A percentile compares a stretch with the other conserved stretches of the same genome.
Conservation (phyloP, 2,888 invertebrate genomes). For the Agriopis aurantiaria region DNA sequence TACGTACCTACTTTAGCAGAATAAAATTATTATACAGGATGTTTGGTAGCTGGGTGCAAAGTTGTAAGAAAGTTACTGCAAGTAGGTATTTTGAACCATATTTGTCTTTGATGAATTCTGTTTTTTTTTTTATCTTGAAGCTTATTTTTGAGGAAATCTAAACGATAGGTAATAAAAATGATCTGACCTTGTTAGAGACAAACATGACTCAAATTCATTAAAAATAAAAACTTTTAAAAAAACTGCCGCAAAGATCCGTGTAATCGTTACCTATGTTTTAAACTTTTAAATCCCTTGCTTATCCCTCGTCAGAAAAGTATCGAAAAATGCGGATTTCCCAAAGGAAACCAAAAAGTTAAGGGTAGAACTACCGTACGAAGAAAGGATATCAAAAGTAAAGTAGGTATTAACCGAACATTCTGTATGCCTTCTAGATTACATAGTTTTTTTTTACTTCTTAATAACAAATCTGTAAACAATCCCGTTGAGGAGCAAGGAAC, state of each 20-base stretch:
- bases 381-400: not conserved
- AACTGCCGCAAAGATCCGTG: not conserved
- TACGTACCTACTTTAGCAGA: too few species aligned
- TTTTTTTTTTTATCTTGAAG: not conserved
- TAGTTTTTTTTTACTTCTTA: not conserved
- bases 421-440: not conserved
- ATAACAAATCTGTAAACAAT: not conserved
- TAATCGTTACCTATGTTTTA: not conserved
- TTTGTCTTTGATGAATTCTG: not conserved
- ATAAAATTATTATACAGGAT: not conserved
- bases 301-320: not conserved
- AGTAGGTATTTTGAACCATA: too few species aligned
- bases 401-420: not conserved
- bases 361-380: not conserved
- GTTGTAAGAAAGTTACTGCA: too few species aligned
- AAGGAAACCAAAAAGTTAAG: conserved; percentile 9
- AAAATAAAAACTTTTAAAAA: too few species aligned
- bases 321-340: conserved; percentile 4
- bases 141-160: too few species aligned
- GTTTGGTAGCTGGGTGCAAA: too few species aligned
- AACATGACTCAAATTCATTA: not conserved
- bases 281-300: not conserved
- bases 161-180: too few species aligned
- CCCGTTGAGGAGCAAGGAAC: too few species aligned
- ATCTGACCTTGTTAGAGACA: too few species aligned